Base-by-base conservation (phyloP, 2,888 invertebrate species). In the Poecilobothrus nobilitatus region DNA sequence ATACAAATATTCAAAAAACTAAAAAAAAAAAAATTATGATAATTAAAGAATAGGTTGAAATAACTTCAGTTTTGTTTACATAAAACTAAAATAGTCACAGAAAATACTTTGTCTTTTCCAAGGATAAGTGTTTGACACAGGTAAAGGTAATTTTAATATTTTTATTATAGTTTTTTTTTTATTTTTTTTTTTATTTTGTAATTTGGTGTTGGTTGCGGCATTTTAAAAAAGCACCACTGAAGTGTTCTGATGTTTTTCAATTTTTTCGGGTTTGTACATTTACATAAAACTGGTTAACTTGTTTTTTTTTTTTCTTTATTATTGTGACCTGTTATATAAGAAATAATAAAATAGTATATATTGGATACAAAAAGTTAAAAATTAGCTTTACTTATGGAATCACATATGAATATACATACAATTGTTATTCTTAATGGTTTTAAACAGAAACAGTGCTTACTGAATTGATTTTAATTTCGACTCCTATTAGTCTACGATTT, bases 21-120 rank as follows among this genome's bases (percentile, higher is more conserved):
- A 12, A 10, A 37, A 37, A 37, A 10, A 34, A 37, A 4, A 37
- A 12, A 37, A 37, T 37, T 37, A 12, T 5, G 8, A 2, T 37
- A 37, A 37, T 7, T 37, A 37, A 37, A 37, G 37, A 37, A 37
- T 37, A 37, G 4, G 53, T 53, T 18, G 18, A 53, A 53, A 53
- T 15, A 53, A 53, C 12, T 53, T 53, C 18, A 9, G 6, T 18
- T 53, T 53, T 53, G 53, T 53, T 53, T 53, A 53, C 53, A 6
- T 53, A 53, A 53, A 53, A 53, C 18, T 53, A n/a, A 53, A 53
- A 53, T 53, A 53, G 18, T 53, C 53, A 53, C 53, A 53, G 53
- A 53, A 53, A 53, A 9, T 9, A n/a, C 53, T 53, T 53, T 18
- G 53, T 53, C 1, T 9, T 53, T 53, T 53, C 53, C 53, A 53